Evolutionary conservation across 2,888 invertebrate genomes (phyloP).

Genomic region (Papilio gigon): DNA sequence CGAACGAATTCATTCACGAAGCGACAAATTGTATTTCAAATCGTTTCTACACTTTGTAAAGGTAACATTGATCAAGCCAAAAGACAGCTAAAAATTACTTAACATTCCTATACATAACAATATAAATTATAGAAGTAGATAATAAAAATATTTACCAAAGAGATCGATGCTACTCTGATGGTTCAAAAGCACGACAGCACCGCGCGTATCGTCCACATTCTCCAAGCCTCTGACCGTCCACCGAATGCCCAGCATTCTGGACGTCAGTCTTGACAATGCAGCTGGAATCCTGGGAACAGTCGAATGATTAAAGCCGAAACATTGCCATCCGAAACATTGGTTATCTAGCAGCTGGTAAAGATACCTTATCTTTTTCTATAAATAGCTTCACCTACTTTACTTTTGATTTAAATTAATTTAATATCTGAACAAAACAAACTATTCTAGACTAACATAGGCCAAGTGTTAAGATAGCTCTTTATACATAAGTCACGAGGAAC

Average conservation of each 20-base stretch:
- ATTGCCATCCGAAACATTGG: background rate
- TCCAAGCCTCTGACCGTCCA: slow-evolving; percentile 89
- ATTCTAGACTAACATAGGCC: background rate
- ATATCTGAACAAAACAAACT: background rate
- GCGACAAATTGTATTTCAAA: background rate
- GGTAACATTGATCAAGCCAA: too few species aligned
- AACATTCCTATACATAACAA: background rate
- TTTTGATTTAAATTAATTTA: background rate
- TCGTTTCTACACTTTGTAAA: too few species aligned
- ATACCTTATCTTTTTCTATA: background rate
- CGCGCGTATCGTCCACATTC: slow-evolving; percentile 87
- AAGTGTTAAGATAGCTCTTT: background rate
- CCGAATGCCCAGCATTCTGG: slow-evolving; percentile 85
- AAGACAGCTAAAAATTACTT: too few species aligned
- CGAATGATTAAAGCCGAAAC: slow-evolving; percentile 7
- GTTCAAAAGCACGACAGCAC: slow-evolving; percentile 92
- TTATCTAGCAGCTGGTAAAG: background rate
- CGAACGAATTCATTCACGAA: background rate
- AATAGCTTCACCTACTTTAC: background rate
- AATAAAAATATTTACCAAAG: slow-evolving; percentile 82
- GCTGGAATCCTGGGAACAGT: slow-evolving; percentile 83
- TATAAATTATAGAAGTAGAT: background rate
- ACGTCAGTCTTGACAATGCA: slow-evolving; percentile 81
- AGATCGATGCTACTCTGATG: slow-evolving; percentile 95
- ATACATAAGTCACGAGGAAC: background rate